Conservation (phyloP, 92 coral and sea anemone species). For the Diadumene lineata region DNA sequence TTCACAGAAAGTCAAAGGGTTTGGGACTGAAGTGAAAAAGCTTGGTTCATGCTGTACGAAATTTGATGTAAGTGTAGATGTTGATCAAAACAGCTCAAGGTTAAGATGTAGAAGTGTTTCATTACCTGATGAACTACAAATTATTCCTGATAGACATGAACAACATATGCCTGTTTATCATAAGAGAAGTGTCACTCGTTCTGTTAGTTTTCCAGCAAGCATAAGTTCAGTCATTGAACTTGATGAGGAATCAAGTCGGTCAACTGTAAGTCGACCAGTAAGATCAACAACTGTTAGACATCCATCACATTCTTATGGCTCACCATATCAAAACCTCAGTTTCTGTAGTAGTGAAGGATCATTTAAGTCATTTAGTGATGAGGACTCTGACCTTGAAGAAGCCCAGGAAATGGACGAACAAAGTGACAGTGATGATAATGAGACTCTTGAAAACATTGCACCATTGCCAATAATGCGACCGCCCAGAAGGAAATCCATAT, state of each 20-base stretch:
- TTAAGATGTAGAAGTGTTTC: constrained; percentile 41
- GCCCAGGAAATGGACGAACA: constrained; percentile 68
- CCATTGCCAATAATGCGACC: constrained; percentile 24
- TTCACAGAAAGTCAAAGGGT: constrained; percentile 14
- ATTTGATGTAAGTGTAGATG: constrained; percentile 61
- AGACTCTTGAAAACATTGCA: constrained; percentile 18
- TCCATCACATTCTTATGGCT: constrained; percentile 31
- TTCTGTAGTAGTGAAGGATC: constrained; percentile 69
- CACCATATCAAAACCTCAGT: constrained; percentile 57
- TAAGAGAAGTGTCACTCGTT: constrained; percentile 39
- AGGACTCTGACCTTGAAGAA: constrained; percentile 56
- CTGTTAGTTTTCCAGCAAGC: constrained; percentile 64
- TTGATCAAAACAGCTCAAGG: constrained; percentile 7
- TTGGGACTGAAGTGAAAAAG: constrained; percentile 37
- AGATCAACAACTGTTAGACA: constrained; percentile 10
- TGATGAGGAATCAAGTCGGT: not conserved
- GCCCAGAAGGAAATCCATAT: constrained; percentile 19
- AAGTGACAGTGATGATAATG: constrained; percentile 26
- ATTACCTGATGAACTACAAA: constrained; percentile 25
- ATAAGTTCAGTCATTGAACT: constrained; percentile 21
- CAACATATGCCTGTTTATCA: not conserved
- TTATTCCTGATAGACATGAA: not conserved
- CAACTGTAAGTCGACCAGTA: constrained; percentile 6
- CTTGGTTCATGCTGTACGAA: constrained; percentile 60
- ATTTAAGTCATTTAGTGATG: constrained; percentile 72